Evolutionary conservation across 2,113 vertebrate species (phyloP), one percentile per base, ranked within the genome.

Genomic region (Nannospalax galili): DNA sequence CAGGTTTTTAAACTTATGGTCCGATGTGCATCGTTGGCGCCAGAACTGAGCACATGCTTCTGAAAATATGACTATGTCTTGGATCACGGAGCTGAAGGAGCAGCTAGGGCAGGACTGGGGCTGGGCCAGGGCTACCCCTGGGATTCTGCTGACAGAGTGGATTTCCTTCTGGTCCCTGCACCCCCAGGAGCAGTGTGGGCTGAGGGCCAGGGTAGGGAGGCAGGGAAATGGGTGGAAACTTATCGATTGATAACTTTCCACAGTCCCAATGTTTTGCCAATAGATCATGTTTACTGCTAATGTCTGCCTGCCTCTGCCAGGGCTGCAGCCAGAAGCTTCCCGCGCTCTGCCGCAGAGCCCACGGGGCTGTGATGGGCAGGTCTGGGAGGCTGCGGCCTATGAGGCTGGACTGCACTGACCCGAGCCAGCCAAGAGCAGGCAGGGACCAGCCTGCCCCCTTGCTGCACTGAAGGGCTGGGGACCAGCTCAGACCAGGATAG

Each of bases 1-100:
- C 98, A 94, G 97, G 97, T 98, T 98, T 97, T 98, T 97, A 98
- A 97, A 98, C 97, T 97, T 92, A 97, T 19, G 89, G 82, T 95
- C 67, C 0, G 2, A 97, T 98, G 94, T 98, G 97, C 98, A 97
- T 97, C 97, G 98, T 97, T 80, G 90, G 88, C 85, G 0, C 95
- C 97, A 91, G 97, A 97, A 84, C 80, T 70, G 88, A 97, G 92
- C 88, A 35, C 88, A 92, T 97, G 97, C 97, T 97, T 97, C 97
- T 96, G 92, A 96, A 97, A 97, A 97, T 77, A 94, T 70, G 77
- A 70, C 81, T 96, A 73, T 96, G 95, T 78, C 70, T 92, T 97
- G 85, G 17, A 95, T 97, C 98, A 89, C 28, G 20, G 69, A 79
- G 85, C 93, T 85, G 6, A 96, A 67, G 48, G 45, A 58, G 69